phyloP scores from a whole-genome alignment of 1,140 invertebrate species.

The Phymorhynchus buccinoides region DNA sequence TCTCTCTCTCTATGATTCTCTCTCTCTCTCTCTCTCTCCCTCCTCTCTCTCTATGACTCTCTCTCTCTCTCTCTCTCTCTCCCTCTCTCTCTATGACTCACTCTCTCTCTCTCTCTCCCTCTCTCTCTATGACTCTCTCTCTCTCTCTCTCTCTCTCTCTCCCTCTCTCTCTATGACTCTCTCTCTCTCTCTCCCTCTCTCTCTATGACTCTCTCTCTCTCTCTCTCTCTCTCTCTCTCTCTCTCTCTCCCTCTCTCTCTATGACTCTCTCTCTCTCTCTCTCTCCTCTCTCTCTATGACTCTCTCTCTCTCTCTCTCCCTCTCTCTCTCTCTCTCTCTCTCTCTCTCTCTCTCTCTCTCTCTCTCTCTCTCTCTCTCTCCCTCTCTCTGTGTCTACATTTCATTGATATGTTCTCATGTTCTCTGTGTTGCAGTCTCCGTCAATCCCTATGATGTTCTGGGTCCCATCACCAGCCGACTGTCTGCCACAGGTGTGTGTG shows the following conservation, averaged over 20 bases:
- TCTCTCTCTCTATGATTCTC: too few relatives aligned
- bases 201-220: background rate
- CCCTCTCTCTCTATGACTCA: too few relatives aligned
- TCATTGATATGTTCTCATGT: background rate
- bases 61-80: too few relatives aligned
- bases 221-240: conserved; percentile 3
- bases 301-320: background rate
- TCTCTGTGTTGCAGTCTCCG: conserved; percentile 70
- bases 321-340: too few relatives aligned
- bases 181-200: background rate
- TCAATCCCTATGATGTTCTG: conserved; percentile 98
- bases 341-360: too few relatives aligned
- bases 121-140: background rate
- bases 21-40: too few relatives aligned
- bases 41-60: too few relatives aligned
- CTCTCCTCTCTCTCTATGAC: background rate
- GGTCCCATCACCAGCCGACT: conserved; percentile 93
- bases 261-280: too few relatives aligned
- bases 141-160: background rate
- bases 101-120: background rate
- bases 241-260: background rate
- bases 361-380: too few relatives aligned
- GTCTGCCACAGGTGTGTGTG: conserved; percentile 87
- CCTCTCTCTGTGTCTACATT: background rate
- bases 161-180: background rate